Evolutionary conservation across 2,888 invertebrate genomes (phyloP), one percentile per base, ranked within the genome.

Genomic region (Exephanes ischioxanthus): DNA sequence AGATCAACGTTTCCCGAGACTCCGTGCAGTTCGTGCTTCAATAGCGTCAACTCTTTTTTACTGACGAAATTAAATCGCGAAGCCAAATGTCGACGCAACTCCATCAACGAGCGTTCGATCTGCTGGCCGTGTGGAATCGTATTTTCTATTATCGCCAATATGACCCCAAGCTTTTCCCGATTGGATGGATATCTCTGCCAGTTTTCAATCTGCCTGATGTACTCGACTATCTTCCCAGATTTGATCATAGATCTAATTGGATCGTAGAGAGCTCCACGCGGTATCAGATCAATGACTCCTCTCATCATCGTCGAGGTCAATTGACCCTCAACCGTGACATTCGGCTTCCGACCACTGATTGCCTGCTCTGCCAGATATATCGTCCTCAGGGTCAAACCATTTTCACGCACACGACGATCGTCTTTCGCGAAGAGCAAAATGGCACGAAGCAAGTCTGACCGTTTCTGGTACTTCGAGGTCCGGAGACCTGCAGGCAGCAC

Each of bases 11-110:
- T 63, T 9, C 33, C 41, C 1, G 48, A 51, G 2, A 85, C 22
- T 58, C 26, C 48, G 33, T 26, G 6, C 11, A 85, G 51, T 26
- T 26, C 58, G 22, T 16, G 16, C 2, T 68, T 51, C 68, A 84
- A 68, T 16, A 9, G 19, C 33, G 37, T 51, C 30, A 76, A 30
- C n/a, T 83, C 68, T 11, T 51, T 2, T 55, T 84, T 66, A 26
- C 58, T 83, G 53, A 84, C 45, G 6, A 84, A 76, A 16, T 76
- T 48, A 22, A 76, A 83, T 55, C 63, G 76, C 14, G 68, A 48
- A 16, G 45, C 37, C 19, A 83, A 58, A 41, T 84, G 2, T 0
- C 9, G 5, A 2, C n/a, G 61, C 22, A 84, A 41, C 2, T 11
- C 61, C 0, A 19, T 55, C 9, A 37, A 33, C 33, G 76, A 83